Evolutionary conservation across 2,888 invertebrate species (phyloP).

Genomic region (Rhogogaster chlorosoma): DNA sequence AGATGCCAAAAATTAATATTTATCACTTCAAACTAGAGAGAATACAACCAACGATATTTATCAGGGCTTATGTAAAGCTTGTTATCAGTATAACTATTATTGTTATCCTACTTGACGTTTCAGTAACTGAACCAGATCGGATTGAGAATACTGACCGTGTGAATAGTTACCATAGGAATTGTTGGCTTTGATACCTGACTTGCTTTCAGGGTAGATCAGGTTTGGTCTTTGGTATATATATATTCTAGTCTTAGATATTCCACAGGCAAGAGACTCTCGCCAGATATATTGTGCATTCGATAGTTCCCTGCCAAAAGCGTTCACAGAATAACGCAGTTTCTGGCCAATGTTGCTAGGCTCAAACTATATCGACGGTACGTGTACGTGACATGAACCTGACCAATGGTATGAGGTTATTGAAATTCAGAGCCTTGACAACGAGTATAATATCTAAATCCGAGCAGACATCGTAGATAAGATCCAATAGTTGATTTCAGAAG

Average conservation of each 20-base stretch:
- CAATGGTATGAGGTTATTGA: constrained; percentile 28
- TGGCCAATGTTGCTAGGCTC: background rate
- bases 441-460: constrained; percentile 23
- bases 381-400: constrained; percentile 16
- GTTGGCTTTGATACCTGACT: constrained; percentile 4
- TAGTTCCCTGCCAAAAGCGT: constrained; percentile 11
- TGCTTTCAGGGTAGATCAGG: constrained; percentile 14
- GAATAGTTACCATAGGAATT: constrained; percentile 5
- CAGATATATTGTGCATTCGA: background rate
- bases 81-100: background rate
- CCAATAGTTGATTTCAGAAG: background rate
- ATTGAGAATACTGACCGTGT: background rate
- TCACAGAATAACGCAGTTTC: background rate
- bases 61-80: background rate
- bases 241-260: background rate
- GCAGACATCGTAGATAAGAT: constrained; percentile 7
- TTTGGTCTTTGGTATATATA: constrained; percentile 8
- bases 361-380: background rate
- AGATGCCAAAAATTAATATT: background rate
- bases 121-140: background rate
- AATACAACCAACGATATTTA: background rate
- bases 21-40: background rate
- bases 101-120: background rate
- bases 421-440: constrained; percentile 14
- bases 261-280: background rate